These are phyloP conservation scores for Dicyrtoma fusca DNA, from an alignment of 2,888 invertebrate genomes.

Conservation along the genomic window DNA sequence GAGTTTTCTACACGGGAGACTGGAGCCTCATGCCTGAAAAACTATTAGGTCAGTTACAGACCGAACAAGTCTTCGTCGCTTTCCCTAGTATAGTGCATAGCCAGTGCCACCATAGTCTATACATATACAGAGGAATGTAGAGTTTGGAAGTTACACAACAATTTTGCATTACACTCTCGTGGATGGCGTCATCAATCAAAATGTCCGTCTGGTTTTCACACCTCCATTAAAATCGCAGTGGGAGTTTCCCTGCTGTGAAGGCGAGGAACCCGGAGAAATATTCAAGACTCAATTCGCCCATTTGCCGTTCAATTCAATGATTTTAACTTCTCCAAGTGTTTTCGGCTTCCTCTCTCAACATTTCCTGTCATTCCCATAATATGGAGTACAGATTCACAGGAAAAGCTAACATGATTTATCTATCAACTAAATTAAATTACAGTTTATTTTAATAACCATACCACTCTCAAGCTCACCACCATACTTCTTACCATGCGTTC, in stretches of 20 bases:
- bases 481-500: background rate
- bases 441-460: no score
- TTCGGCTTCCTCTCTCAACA: background rate
- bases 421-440: no score
- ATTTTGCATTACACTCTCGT: background rate
- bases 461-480: no score
- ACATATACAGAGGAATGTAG: background rate
- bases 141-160: background rate
- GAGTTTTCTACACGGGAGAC: background rate
- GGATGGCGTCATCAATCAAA: constrained; percentile 30
- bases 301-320: no score
- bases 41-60: constrained; percentile 23
- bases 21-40: constrained; percentile 7
- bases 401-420: no score
- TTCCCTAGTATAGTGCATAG: background rate
- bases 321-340: background rate
- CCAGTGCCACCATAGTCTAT: no score
- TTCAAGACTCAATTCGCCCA: background rate
- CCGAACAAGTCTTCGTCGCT: background rate
- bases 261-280: background rate
- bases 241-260: background rate
- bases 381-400: no score
- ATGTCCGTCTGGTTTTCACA: constrained; percentile 26
- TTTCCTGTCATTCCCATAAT: no score
- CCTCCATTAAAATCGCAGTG: constrained; percentile 30